Percentiles rank a stretch among this genome's conserved stretches.
These are phyloP conservation scores for Triplophysa rosa DNA, from an alignment of 2,113 vertebrate genomes.

Conservation along the genomic window DNA sequence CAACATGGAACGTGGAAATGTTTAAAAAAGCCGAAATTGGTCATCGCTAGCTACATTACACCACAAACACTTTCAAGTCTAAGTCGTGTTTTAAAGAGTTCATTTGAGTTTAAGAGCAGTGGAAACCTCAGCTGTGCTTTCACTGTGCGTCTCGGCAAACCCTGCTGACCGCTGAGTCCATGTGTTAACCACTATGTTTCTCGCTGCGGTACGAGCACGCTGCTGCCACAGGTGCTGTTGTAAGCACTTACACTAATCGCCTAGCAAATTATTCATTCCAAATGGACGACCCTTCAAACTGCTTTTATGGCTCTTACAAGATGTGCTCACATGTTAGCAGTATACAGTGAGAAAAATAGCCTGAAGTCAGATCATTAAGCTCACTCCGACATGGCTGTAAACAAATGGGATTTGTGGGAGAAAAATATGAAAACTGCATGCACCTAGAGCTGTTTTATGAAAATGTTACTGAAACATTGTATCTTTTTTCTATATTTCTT, in stretches of 20 bases:
- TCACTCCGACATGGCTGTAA: neutral
- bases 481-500: constrained; percentile 8
- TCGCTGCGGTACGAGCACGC: constrained; percentile 27
- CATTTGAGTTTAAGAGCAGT: constrained; percentile 52
- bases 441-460: constrained; percentile 16
- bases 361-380: constrained; percentile 20
- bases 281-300: constrained; percentile 28
- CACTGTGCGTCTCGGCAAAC: constrained; percentile 57
- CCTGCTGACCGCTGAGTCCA: constrained; percentile 58
- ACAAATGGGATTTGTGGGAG: constrained; percentile 28
- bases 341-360: neutral
- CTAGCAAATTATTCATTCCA: constrained; percentile 59
- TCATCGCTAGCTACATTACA: constrained; percentile 8
- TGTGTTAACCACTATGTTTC: constrained; percentile 56
- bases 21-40: constrained; percentile 5
- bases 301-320: constrained; percentile 32
- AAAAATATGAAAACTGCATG: neutral
- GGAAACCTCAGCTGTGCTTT: constrained; percentile 57
- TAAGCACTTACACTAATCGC: constrained; percentile 62
- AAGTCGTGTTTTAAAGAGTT: constrained; percentile 30
- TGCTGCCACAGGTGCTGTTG: constrained; percentile 62
- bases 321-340: constrained; percentile 21
- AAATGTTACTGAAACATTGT: constrained; percentile 29
- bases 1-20: constrained; percentile 5
- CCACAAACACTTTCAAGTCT: neutral